Base-by-base conservation (phyloP, 2,888 invertebrate genomes). In the Synanthedon formicaeformis region DNA sequence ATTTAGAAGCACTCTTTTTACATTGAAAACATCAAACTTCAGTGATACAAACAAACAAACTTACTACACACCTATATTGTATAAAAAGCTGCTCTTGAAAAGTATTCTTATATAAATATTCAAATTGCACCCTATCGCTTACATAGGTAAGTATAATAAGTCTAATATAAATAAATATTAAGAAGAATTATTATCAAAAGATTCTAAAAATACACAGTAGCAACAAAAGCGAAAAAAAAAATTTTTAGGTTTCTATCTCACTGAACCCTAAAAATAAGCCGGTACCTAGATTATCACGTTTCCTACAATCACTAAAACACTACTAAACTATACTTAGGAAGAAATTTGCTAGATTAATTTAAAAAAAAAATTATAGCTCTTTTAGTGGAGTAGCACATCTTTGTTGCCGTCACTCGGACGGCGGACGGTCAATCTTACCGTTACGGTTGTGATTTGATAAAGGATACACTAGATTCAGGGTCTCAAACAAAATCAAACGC, bases 261-360 rank as follows among this genome's bases (percentile, higher is more conserved):
- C n/a, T n/a, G 45, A 45, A 45, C 45, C 45, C 45, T n/a, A 27
- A 57, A 54, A 57, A 60, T 60, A 61, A 60, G 63, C 66, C 61
- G 73, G 73, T 73, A 73, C 72, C 72, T 65, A 65, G 52, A 55
- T 53, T 61, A 72, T 73, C 68, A 73, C 69, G 62, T 34, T 34
- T 34, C 34, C 34, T 34, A 34, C 34, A 34, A 60, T 54, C n/a
- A 51, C 58, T 55, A 64, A 23, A 53, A 57, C 52, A 48, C 48
- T 55, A 58, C 54, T 57, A 55, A 52, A 58, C 56, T 52, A 16
- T 16, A 57, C 53, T 58, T 56, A 54, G 56, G 54, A 55, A 58
- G 56, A 53, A 34, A 52, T 53, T 59, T 57, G 54, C 55, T 55
- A 59, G 34, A 34, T 34, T 34, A 10, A 34, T 34, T 34, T 2